These are phyloP conservation scores for Drosophila pseudoananassae DNA, from an alignment of 1,140 invertebrate genomes.

Conservation along the genomic window DNA sequence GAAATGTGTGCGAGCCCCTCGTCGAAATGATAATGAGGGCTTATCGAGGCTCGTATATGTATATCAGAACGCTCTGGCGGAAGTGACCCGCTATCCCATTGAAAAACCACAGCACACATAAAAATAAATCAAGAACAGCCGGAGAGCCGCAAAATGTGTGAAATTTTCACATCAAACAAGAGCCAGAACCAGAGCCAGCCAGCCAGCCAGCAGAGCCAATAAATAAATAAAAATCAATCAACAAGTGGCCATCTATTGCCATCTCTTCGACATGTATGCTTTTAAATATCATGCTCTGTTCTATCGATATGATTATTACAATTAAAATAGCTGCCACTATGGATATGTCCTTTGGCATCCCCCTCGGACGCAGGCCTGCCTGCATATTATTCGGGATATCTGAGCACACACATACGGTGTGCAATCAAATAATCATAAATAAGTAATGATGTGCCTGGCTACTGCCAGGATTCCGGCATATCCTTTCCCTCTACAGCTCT, in stretches of 20 bases:
- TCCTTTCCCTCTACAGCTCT: constrained; percentile 9
- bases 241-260: constrained; percentile 56
- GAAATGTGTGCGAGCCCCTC: constrained; percentile 40
- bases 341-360: constrained; percentile 3
- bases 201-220: constrained; percentile 13
- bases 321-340: constrained; percentile 62
- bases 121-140: constrained; percentile 25
- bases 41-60: constrained; percentile 44
- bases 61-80: constrained; percentile 9
- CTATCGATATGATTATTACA: constrained; percentile 66
- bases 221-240: constrained; percentile 75
- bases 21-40: constrained; percentile 76
- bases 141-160: constrained; percentile 15
- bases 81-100: constrained; percentile 38
- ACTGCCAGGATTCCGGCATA: constrained; percentile 48
- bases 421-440: constrained; percentile 83
- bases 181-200: background rate
- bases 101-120: constrained; percentile 11
- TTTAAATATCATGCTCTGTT: background rate
- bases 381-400: constrained; percentile 48
- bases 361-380: constrained; percentile 10
- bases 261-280: background rate
- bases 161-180: constrained; percentile 21
- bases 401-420: constrained; percentile 26
- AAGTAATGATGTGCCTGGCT: constrained; percentile 72